Conservation (phyloP, 2,797 vertebrate species). For the Enteromius thamalakanensis region DNA sequence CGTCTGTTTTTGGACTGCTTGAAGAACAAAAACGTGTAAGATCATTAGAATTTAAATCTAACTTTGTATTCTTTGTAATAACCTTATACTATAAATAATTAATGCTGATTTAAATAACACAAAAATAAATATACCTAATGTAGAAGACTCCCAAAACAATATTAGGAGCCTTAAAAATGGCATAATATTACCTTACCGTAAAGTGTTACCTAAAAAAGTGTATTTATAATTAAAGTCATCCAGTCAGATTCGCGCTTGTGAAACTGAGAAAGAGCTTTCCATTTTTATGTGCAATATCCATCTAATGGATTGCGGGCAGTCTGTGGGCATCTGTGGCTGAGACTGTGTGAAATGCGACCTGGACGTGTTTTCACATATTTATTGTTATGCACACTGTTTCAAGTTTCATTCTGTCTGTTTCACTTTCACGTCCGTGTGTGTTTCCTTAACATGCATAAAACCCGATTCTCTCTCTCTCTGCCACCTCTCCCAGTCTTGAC, state of each 20-base stretch:
- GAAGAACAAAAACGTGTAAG: too few species aligned
- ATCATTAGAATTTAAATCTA: not conserved
- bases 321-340: conserved; percentile 46
- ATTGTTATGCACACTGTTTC: not conserved
- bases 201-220: not conserved
- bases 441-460: conserved; percentile 6
- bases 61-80: not conserved
- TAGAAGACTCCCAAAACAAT: too few species aligned
- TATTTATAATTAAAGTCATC: not conserved
- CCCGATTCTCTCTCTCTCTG: conserved; percentile 19
- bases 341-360: conserved; percentile 42
- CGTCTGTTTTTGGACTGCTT: not conserved
- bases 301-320: conserved; percentile 29
- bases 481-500: conserved; percentile 39
- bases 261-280: conserved; percentile 4
- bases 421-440: not conserved
- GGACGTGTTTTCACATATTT: conserved; percentile 40
- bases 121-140: not conserved
- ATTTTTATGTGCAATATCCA: conserved; percentile 19
- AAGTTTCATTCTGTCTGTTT: conserved; percentile 25
- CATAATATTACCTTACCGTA: not conserved
- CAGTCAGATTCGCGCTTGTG: not conserved
- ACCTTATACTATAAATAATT: not conserved
- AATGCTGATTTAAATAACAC: not conserved
- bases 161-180: too few species aligned